phyloP scores from a whole-genome alignment of 2,888 invertebrate species.

The Tribolium freemani region DNA sequence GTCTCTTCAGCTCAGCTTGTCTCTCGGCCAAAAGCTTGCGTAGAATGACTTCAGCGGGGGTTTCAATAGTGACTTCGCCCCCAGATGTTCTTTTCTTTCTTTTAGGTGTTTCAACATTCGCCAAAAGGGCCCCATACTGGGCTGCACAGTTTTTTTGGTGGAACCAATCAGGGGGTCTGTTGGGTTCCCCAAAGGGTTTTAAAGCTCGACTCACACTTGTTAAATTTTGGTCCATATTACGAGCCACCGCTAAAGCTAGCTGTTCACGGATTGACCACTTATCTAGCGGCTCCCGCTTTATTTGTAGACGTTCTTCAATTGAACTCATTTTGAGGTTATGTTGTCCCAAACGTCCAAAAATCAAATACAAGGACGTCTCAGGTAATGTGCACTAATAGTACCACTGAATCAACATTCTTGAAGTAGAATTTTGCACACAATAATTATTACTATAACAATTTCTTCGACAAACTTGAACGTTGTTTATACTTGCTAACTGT shows the following conservation, averaged over 20 bases:
- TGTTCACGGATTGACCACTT: slow-evolving; percentile 90
- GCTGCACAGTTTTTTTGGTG: slow-evolving; percentile 92
- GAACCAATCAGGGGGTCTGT: slow-evolving; percentile 88
- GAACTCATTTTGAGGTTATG: slow-evolving; percentile 60
- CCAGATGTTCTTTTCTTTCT: slow-evolving; percentile 82
- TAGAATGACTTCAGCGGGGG: slow-evolving; percentile 85
- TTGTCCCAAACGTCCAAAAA: background rate
- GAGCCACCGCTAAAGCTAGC: slow-evolving; percentile 84
- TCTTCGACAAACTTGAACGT: too few relatives aligned
- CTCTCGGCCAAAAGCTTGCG: slow-evolving; percentile 83
- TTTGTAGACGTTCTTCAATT: slow-evolving; percentile 67
- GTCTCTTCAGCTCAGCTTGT: slow-evolving; percentile 81
- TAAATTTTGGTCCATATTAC: slow-evolving; percentile 94
- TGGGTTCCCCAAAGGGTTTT: slow-evolving; percentile 82
- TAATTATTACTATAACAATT: too few relatives aligned
- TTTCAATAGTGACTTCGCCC: slow-evolving; percentile 72
- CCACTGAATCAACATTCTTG: too few relatives aligned
- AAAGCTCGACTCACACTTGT: slow-evolving; percentile 87
- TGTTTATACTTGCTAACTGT: too few relatives aligned
- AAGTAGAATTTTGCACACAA: too few relatives aligned
- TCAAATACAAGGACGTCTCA: background rate
- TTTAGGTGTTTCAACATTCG: slow-evolving; percentile 87
- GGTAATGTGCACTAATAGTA: background rate
- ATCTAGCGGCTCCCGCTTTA: slow-evolving; percentile 82
- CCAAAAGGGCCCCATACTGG: slow-evolving; percentile 87